Evolutionary conservation across 1,140 invertebrate species (phyloP), one percentile per base, ranked within the genome.

Genomic region (Drosophila busckii): DNA sequence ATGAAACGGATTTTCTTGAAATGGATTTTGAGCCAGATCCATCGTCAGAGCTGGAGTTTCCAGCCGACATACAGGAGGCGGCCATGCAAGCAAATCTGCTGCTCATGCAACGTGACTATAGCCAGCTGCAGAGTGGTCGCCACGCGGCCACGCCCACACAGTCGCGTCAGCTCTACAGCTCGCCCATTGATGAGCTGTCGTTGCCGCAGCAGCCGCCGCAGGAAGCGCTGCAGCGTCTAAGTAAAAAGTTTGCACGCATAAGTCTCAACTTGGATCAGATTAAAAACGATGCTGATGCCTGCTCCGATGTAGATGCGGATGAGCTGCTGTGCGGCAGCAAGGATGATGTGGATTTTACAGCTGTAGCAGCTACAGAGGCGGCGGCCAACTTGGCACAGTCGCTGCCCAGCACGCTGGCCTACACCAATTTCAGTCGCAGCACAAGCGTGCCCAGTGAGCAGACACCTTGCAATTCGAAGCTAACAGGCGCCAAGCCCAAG

Each of bases 11-110:
- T 44, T 87, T 87, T 20, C 49, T 87, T 4, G 85, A 87, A 78
- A 87, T 87, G 85, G 85, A 87, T 34, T 87, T 86, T 7, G 85
- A 87, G 8, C 85, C 85, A 3, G 85, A 87, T 44, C 82, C 85
- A 1, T 62, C 66, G 0, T 87, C 85, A 6, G 85, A 87, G 32
- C 42, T 84, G 8, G 85, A 87, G 9, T 78, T 80, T 42, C 44
- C 41, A 10, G 63, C 56, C 17, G 35, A 28, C 6, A 20, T 38
- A n/a, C 52, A 52, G 17, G 48, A 69, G 2, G 52, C 17, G 15
- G 31, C 37, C 4, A n/a, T 45, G 20, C 65, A 70, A 10, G 69
- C 53, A 0, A 84, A 83, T 54, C 40, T 82, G 7, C 38, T 85
- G 41, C 50, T 86, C 0, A 80, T 86, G 73, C 84, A 85, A 34